Evolutionary conservation across 1,140 invertebrate genomes (phyloP).

Genomic region (Papilio polyxenes): DNA sequence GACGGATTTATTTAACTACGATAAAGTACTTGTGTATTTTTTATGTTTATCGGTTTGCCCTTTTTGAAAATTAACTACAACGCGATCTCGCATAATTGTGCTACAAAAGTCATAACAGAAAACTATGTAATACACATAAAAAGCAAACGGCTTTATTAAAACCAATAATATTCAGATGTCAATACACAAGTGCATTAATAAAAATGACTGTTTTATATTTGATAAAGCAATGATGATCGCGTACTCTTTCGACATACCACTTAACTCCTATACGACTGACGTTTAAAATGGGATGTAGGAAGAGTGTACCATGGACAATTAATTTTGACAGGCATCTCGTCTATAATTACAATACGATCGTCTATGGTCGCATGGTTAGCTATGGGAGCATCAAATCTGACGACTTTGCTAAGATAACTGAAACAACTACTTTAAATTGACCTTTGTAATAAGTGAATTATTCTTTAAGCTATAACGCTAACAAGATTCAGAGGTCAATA

Average conservation of each 20-base stretch:
- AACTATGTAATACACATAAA: too few relatives aligned
- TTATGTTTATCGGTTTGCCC: background rate
- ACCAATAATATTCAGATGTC: background rate
- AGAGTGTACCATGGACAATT: constrained; percentile 48
- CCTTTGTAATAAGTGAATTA: constrained; percentile 22
- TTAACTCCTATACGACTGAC: constrained; percentile 23
- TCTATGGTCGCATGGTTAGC: constrained; percentile 45
- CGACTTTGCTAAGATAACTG: constrained; percentile 48
- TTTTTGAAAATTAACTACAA: too few relatives aligned
- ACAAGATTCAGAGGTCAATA: constrained; percentile 32
- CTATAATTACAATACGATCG: constrained; percentile 46
- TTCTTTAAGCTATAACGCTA: constrained; percentile 6
- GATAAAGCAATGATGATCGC: constrained; percentile 1
- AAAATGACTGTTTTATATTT: constrained; percentile 26
- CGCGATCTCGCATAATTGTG: too few relatives aligned
- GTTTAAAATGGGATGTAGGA: constrained; percentile 40
- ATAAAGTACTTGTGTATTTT: background rate
- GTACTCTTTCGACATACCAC: constrained; percentile 35
- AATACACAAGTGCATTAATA: constrained; percentile 6
- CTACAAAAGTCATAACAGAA: too few relatives aligned
- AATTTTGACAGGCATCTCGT: constrained; percentile 50
- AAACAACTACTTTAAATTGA: constrained; percentile 38
- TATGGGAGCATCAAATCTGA: constrained; percentile 44
- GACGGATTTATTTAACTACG: background rate
- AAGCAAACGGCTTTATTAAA: too few relatives aligned